These are phyloP conservation scores for Platyscapa corneri DNA, from an alignment of 1,140 invertebrate genomes.

Conservation along the genomic window DNA sequence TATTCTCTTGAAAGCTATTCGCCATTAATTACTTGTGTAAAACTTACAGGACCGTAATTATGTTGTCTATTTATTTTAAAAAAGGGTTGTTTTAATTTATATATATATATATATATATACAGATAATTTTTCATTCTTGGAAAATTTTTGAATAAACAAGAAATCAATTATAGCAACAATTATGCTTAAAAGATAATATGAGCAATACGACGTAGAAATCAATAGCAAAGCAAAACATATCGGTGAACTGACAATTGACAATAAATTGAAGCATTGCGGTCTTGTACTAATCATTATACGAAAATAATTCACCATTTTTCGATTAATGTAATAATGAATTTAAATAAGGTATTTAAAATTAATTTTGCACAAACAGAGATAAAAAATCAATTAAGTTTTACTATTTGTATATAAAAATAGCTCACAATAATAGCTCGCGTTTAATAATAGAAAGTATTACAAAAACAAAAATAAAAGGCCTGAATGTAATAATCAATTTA, in stretches of 20 bases:
- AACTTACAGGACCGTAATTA: neutral
- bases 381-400: too few relatives aligned
- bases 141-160: too few relatives aligned
- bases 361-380: too few relatives aligned
- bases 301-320: too few relatives aligned
- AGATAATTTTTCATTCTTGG: too few relatives aligned
- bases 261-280: neutral
- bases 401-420: too few relatives aligned
- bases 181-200: neutral
- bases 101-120: too few relatives aligned
- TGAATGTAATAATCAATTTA: neutral
- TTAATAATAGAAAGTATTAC: neutral
- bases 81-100: too few relatives aligned
- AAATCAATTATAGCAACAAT: too few relatives aligned
- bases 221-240: neutral
- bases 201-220: neutral
- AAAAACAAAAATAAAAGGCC: neutral
- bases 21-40: neutral
- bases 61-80: neutral
- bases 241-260: neutral
- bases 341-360: too few relatives aligned
- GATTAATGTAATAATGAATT: too few relatives aligned
- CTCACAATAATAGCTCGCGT: neutral
- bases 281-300: too few relatives aligned
- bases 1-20: neutral